These are phyloP conservation scores for Dendrocincla fuliginosa DNA, from an alignment of 2,797 vertebrate species.

Conservation along the genomic window DNA sequence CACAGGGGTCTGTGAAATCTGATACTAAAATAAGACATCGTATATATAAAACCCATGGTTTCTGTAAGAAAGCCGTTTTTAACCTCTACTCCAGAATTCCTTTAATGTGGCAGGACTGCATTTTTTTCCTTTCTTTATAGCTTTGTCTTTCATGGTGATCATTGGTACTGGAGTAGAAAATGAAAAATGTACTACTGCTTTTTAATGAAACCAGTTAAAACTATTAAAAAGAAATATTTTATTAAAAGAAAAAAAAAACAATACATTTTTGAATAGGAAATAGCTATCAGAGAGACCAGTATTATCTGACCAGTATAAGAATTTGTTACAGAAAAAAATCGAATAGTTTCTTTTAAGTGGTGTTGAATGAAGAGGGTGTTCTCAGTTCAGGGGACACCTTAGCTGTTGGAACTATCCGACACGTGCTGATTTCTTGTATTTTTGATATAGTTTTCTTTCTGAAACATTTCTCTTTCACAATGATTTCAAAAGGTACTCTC, in stretches of 20 bases:
- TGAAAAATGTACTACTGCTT: not conserved
- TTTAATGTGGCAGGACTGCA: slow-evolving; percentile 17
- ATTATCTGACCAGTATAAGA: not conserved
- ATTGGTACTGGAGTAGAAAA: not conserved
- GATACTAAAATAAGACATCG: slow-evolving; percentile 54
- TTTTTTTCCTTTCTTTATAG: not conserved
- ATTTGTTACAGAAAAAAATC: not conserved
- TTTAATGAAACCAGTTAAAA: slow-evolving; percentile 47
- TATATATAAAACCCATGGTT: slow-evolving; percentile 28
- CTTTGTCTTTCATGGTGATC: not conserved
- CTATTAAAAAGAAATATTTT: slow-evolving; percentile 12
- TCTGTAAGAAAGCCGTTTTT: slow-evolving; percentile 35
- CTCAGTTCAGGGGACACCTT: not conserved
- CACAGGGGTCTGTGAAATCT: slow-evolving; percentile 48
- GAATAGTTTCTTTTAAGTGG: not conserved
- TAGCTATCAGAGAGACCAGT: not conserved
- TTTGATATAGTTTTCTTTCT: not conserved
- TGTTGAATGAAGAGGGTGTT: slow-evolving; percentile 9
- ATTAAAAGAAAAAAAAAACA: not conserved
- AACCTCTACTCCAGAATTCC: not conserved
- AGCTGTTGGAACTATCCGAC: accelerated
- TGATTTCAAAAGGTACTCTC: not conserved
- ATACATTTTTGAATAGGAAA: not conserved
- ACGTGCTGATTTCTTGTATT: not conserved
- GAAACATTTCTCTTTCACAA: not conserved